These are phyloP conservation scores for Tridacna crocea DNA, from an alignment of 2,888 invertebrate species.

Conservation along the genomic window DNA sequence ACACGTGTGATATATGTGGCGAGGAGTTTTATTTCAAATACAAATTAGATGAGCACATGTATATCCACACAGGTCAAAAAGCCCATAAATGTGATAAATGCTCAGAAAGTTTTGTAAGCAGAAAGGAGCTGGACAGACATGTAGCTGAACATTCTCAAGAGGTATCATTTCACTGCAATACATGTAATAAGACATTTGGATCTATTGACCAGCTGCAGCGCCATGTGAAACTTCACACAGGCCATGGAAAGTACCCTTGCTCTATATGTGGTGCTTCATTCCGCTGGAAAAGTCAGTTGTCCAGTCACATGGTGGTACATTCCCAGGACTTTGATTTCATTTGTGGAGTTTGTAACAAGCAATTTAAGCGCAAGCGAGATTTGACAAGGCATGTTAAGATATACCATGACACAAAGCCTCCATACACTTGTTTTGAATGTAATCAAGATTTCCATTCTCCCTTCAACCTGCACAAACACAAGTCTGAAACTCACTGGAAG, in stretches of 20 bases:
- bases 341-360: slow-evolving; percentile 48
- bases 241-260: slow-evolving; percentile 49
- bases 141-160: slow-evolving; percentile 53
- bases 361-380: slow-evolving; percentile 58
- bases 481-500: slow-evolving; percentile 48
- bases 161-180: slow-evolving; percentile 58
- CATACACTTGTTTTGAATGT: slow-evolving; percentile 57
- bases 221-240: slow-evolving; percentile 57
- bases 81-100: slow-evolving; percentile 60
- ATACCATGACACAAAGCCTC: slow-evolving; percentile 60
- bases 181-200: slow-evolving; percentile 57
- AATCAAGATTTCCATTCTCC: slow-evolving; percentile 56
- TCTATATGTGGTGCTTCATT: slow-evolving; percentile 46
- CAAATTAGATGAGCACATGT: slow-evolving; percentile 61
- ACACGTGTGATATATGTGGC: slow-evolving; percentile 49
- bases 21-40: slow-evolving; percentile 61
- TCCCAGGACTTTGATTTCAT: slow-evolving; percentile 46
- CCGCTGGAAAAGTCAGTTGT: slow-evolving; percentile 59
- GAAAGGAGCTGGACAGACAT: slow-evolving; percentile 58
- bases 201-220: slow-evolving; percentile 54
- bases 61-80: slow-evolving; percentile 53
- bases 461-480: slow-evolving; percentile 48
- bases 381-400: slow-evolving; percentile 54
- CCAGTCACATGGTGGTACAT: slow-evolving; percentile 59
- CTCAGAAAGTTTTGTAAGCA: slow-evolving; percentile 44